Conservation (phyloP, 2,113 vertebrate genomes). For the Chloropsis cyanopogon region DNA sequence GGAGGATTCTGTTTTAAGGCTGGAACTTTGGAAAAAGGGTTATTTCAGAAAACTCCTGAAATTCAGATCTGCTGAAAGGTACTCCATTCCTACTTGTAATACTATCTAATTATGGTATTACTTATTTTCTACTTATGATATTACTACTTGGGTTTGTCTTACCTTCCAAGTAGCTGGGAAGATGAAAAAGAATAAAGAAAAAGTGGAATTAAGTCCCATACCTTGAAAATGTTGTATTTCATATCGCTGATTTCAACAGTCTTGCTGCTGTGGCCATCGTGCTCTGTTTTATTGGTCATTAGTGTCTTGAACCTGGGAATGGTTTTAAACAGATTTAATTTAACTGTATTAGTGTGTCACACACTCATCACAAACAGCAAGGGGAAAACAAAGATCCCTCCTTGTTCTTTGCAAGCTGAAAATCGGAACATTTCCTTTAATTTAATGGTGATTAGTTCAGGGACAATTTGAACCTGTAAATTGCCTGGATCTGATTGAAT, state of each 20-base stretch:
- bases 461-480: not conserved
- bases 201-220: constrained; percentile 8
- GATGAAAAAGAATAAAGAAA: not conserved
- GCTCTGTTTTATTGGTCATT: constrained; percentile 81
- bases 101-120: not conserved
- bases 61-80: not conserved
- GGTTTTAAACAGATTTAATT: not conserved
- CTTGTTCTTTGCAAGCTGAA: not conserved
- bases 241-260: constrained; percentile 87
- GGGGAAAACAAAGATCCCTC: not conserved
- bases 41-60: not conserved
- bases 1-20: not conserved
- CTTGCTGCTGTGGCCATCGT: constrained; percentile 76
- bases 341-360: not conserved
- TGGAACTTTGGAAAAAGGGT: not conserved
- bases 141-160: not conserved
- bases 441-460: not conserved
- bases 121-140: not conserved
- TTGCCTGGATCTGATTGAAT: not conserved
- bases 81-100: not conserved
- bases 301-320: constrained; percentile 87
- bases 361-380: not conserved
- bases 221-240: constrained; percentile 93
- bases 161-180: not conserved
- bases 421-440: not conserved